Percentiles rank a stretch among this genome's conserved stretches.
Evolutionary conservation across 2,113 vertebrate genomes (phyloP).

Genomic region (Amazona guildingii): DNA sequence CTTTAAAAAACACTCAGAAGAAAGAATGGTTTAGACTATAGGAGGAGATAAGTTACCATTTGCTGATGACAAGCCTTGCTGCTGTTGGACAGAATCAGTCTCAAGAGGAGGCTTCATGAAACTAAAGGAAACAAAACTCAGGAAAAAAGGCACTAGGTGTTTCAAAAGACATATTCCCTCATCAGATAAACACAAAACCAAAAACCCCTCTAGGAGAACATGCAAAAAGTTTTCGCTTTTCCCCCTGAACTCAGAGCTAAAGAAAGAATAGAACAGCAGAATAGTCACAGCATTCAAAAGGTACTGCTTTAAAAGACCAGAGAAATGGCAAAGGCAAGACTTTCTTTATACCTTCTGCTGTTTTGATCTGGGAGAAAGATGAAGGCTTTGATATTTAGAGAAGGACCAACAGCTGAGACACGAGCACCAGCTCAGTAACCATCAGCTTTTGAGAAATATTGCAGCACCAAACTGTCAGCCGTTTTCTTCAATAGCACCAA

Average conservation of each 20-base stretch:
- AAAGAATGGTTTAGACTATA: neutral
- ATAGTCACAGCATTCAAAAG: neutral
- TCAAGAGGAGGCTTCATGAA: slow-evolving; percentile 26
- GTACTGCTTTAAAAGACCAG: neutral
- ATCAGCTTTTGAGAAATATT: neutral
- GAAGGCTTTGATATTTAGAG: slow-evolving; percentile 11
- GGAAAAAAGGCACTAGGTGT: neutral
- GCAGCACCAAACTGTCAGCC: neutral
- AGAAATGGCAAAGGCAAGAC: neutral
- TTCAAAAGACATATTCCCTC: slow-evolving; percentile 34
- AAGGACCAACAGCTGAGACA: slow-evolving; percentile 31
- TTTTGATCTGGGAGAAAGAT: slow-evolving; percentile 17
- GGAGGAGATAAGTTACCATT: slow-evolving; percentile 1
- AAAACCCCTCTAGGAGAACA: neutral
- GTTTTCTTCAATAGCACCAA: neutral
- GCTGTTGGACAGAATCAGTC: neutral
- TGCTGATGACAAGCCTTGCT: slow-evolving; percentile 23
- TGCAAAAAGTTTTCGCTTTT: neutral
- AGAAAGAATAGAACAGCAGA: slow-evolving; percentile 22
- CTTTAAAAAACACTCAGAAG: slow-evolving; percentile 22
- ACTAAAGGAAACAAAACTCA: neutral
- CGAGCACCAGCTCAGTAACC: neutral
- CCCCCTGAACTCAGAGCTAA: neutral
- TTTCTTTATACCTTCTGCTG: neutral
- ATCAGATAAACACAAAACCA: slow-evolving; percentile 5